Conservation (phyloP, 1,140 invertebrate species). For the Coenobita brevimanus region DNA sequence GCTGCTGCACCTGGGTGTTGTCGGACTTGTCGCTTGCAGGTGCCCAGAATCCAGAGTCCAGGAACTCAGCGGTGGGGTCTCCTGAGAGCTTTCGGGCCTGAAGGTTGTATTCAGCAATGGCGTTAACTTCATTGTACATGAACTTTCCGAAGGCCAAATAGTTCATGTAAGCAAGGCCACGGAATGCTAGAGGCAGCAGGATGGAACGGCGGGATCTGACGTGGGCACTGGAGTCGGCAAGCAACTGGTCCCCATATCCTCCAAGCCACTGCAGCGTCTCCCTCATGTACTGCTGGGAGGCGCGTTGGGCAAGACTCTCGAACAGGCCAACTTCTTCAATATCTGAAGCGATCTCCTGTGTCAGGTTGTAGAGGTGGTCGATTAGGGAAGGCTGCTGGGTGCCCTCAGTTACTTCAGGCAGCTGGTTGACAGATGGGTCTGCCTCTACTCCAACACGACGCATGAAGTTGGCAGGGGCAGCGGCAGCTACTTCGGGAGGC, state of each 20-base stretch:
- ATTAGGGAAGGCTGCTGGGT: neutral
- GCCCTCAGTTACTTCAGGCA: no score
- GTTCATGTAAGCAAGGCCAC: slow-evolving; percentile 47
- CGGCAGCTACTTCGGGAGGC: neutral
- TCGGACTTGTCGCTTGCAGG: neutral
- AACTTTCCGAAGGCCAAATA: slow-evolving; percentile 64
- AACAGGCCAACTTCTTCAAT: slow-evolving; percentile 38
- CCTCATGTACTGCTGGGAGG: slow-evolving; percentile 55
- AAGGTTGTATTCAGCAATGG: slow-evolving; percentile 62
- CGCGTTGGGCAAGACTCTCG: slow-evolving; percentile 14
- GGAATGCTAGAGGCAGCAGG: neutral
- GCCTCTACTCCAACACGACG: no score
- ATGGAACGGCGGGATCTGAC: slow-evolving; percentile 16
- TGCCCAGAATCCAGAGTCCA: slow-evolving; percentile 76
- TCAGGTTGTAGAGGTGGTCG: slow-evolving; percentile 48
- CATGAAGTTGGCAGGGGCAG: neutral
- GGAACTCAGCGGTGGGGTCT: slow-evolving; percentile 77
- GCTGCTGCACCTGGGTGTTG: neutral
- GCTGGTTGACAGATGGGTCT: no score
- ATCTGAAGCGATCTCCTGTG: slow-evolving; percentile 25
- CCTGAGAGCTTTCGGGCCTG: slow-evolving; percentile 60
- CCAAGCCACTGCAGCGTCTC: slow-evolving; percentile 56
- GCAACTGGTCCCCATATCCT: slow-evolving; percentile 42
- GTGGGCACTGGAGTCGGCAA: neutral
- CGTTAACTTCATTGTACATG: slow-evolving; percentile 60